A percentile compares a stretch with the other conserved stretches of the same genome.
phyloP scores from a whole-genome alignment of 2,797 vertebrate species.

The Danio jaintianensis region DNA sequence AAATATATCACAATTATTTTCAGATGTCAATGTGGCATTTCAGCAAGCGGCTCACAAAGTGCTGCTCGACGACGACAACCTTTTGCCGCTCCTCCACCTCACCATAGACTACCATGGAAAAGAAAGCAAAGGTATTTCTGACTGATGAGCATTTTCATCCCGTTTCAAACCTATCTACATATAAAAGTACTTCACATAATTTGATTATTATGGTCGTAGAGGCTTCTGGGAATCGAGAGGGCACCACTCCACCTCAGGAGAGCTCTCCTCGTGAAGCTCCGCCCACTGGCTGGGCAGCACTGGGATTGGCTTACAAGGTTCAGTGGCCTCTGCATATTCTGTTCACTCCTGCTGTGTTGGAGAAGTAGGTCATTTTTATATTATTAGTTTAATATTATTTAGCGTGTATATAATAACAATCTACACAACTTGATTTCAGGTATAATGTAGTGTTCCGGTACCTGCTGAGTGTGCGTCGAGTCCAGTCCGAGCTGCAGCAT shows the following conservation, averaged over 20 bases:
- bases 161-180: neutral
- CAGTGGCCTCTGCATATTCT: constrained; percentile 99
- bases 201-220: constrained; percentile 75
- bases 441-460: constrained; percentile 98
- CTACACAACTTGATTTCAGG: constrained; percentile 70
- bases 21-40: constrained; percentile 97
- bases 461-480: constrained; percentile 91
- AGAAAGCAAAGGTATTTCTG: constrained; percentile 87
- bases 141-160: neutral
- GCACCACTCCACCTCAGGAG: constrained; percentile 87
- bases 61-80: constrained; percentile 94
- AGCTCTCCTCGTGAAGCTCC: constrained; percentile 92
- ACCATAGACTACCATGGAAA: constrained; percentile 95
- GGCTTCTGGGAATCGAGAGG: constrained; percentile 83
- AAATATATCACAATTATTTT: constrained; percentile 22
- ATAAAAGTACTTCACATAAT: neutral
- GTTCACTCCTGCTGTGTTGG: constrained; percentile 94
- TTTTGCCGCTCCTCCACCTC: constrained; percentile 94
- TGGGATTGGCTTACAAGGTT: constrained; percentile 95
- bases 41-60: constrained; percentile 98
- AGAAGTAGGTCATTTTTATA: constrained; percentile 85
- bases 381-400: neutral
- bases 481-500: constrained; percentile 96
- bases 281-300: constrained; percentile 93
- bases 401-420: too few relatives aligned